These are phyloP conservation scores for Platyscapa corneri DNA, from an alignment of 1,140 invertebrate genomes.

Conservation along the genomic window DNA sequence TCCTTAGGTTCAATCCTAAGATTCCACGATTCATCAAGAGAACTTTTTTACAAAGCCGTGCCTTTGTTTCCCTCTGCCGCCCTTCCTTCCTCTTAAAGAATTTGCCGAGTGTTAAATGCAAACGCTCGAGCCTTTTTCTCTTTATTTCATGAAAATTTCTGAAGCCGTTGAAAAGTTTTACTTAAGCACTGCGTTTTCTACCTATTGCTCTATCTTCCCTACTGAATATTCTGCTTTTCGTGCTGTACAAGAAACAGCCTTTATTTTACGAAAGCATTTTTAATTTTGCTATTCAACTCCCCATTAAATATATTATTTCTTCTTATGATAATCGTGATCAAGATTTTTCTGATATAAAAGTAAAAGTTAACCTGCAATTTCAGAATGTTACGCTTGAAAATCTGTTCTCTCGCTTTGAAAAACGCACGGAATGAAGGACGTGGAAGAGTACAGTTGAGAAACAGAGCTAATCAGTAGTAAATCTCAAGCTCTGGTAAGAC, in stretches of 20 bases:
- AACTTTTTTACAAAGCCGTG: conserved; percentile 7
- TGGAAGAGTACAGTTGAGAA: too few relatives aligned
- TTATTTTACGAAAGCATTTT: neutral
- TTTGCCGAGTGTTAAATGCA: conserved; percentile 15
- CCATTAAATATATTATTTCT: too few relatives aligned
- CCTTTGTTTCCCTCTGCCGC: neutral
- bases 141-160: conserved; percentile 2
- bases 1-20: neutral
- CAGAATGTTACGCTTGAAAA: too few relatives aligned
- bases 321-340: too few relatives aligned
- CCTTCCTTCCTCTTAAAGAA: neutral
- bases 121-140: conserved; percentile 11
- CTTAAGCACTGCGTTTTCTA: neutral
- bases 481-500: too few relatives aligned
- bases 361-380: too few relatives aligned
- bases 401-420: too few relatives aligned
- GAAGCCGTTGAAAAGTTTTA: neutral
- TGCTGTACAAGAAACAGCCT: too few relatives aligned
- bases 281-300: too few relatives aligned
- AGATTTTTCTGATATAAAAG: too few relatives aligned
- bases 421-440: too few relatives aligned
- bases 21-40: conserved; percentile 45
- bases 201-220: neutral
- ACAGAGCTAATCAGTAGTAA: too few relatives aligned
- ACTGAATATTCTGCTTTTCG: conserved; percentile 27